Evolutionary conservation across 1,140 invertebrate species (phyloP).

Genomic region (Leptopilina clavipes): DNA sequence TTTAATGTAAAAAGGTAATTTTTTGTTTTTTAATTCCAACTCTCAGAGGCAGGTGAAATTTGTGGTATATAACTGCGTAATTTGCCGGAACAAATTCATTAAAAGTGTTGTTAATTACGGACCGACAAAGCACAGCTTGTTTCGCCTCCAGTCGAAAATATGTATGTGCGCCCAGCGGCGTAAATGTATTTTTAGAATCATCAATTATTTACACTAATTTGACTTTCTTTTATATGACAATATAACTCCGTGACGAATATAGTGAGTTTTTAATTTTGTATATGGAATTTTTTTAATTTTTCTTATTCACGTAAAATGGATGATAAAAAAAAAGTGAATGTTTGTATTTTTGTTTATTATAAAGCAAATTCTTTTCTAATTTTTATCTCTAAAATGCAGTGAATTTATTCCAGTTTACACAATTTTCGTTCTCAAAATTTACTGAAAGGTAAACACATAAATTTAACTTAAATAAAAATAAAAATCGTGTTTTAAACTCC

Average conservation of each 20-base stretch:
- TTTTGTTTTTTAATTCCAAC: conserved; percentile 15
- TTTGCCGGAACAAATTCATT: conserved; percentile 41
- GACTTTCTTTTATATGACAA: background rate
- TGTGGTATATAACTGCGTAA: conserved; percentile 24
- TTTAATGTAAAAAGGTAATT: background rate
- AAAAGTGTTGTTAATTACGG: conserved; percentile 45
- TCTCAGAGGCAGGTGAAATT: conserved; percentile 17
- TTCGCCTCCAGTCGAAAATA: conserved; percentile 5
- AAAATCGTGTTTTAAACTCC: background rate
- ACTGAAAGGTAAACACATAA: background rate
- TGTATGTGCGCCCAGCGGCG: background rate
- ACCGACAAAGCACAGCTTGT: conserved; percentile 39
- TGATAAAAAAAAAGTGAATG: background rate
- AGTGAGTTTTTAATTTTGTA: too few relatives aligned
- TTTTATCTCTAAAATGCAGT: conserved; percentile 6
- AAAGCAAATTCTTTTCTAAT: background rate
- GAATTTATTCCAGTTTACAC: background rate
- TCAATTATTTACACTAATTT: conserved; percentile 14
- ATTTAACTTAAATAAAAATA: background rate
- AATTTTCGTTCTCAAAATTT: background rate
- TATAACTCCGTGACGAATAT: background rate
- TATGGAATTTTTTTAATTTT: too few relatives aligned
- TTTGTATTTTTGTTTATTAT: background rate
- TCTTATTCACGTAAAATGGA: background rate
- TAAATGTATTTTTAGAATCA: background rate